These are phyloP conservation scores for Clamator glandarius DNA, from an alignment of 2,797 vertebrate species.

Conservation along the genomic window DNA sequence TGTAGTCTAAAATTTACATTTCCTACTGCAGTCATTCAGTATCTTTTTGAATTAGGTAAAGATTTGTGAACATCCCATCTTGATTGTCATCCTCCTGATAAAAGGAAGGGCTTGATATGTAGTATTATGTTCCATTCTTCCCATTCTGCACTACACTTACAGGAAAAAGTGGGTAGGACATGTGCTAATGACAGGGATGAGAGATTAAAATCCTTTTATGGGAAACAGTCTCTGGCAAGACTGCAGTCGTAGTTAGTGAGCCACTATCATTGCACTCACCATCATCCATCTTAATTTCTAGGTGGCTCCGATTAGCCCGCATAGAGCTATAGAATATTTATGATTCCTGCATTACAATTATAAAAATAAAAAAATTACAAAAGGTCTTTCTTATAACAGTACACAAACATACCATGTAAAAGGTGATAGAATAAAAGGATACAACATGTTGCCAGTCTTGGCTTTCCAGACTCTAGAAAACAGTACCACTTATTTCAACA, in stretches of 20 bases:
- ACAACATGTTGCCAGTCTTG: not conserved
- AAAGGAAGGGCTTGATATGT: not conserved
- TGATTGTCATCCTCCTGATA: not conserved
- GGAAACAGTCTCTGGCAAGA: not conserved
- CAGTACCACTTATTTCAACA: not conserved
- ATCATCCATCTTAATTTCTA: not conserved
- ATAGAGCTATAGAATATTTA: not conserved
- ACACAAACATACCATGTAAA: not conserved
- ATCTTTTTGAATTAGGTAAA: not conserved
- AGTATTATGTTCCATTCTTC: not conserved
- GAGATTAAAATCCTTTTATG: not conserved
- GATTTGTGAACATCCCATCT: not conserved
- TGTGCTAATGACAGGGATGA: not conserved
- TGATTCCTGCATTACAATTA: not conserved
- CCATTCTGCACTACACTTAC: not conserved
- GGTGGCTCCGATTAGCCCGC: not conserved
- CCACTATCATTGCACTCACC: not conserved
- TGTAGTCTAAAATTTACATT: not conserved
- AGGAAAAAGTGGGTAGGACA: not conserved
- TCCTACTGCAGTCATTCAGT: not conserved
- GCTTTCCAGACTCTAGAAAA: not conserved
- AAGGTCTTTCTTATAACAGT: not conserved
- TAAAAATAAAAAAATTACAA: slow-evolving; percentile 48
- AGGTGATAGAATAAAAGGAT: not conserved
- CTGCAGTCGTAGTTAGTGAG: not conserved